These are phyloP conservation scores for Gerris lacustris DNA, from an alignment of 2,888 invertebrate genomes.

Conservation along the genomic window DNA sequence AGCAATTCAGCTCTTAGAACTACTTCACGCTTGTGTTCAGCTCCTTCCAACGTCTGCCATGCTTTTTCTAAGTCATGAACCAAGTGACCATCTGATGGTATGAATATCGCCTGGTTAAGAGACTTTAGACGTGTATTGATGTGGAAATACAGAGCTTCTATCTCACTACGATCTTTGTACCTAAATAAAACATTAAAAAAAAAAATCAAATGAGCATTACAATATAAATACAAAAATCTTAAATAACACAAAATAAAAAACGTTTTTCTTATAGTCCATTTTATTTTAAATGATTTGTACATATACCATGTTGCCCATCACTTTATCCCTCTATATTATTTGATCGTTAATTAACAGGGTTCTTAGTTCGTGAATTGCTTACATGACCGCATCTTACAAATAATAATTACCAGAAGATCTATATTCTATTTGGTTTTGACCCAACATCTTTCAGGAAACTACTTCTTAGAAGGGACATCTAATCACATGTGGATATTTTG, in stretches of 20 bases:
- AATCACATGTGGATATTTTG: too few relatives aligned
- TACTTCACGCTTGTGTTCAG: conserved; percentile 87
- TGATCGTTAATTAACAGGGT: too few relatives aligned
- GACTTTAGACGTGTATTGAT: conserved; percentile 93
- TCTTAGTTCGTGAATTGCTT: too few relatives aligned
- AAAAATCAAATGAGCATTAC: conserved; percentile 1
- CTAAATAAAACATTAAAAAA: conserved; percentile 37
- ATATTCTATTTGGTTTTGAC: too few relatives aligned
- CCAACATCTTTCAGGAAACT: too few relatives aligned
- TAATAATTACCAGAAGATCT: too few relatives aligned
- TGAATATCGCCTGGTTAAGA: conserved; percentile 75
- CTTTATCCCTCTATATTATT: too few relatives aligned
- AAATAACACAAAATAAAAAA: background rate
- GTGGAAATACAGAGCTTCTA: conserved; percentile 90
- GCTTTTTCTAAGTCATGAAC: conserved; percentile 91
- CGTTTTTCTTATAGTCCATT: background rate
- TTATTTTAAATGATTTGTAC: too few relatives aligned
- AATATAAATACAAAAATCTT: background rate
- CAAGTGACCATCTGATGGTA: conserved; percentile 75
- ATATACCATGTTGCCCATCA: too few relatives aligned
- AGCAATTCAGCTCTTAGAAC: conserved; percentile 81
- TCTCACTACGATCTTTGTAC: conserved; percentile 92
- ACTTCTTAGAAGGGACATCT: too few relatives aligned
- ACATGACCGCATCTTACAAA: too few relatives aligned
- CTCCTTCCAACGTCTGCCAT: conserved; percentile 84